Conservation (phyloP, 2,113 vertebrate species). For the Stegastes partitus region DNA sequence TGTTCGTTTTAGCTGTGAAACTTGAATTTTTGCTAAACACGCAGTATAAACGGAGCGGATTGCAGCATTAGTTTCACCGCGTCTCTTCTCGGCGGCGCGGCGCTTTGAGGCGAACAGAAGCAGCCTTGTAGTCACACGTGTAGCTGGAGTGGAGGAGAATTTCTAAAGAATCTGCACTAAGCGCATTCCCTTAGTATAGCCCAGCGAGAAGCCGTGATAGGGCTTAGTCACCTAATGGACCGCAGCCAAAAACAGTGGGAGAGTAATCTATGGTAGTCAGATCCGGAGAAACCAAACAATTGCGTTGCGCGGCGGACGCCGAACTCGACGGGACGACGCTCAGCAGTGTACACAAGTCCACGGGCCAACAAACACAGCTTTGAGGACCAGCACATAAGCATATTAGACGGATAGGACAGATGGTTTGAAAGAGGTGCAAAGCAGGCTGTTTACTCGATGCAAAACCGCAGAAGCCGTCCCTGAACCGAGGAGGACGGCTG, state of each 20-base stretch:
- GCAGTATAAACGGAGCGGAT: neutral
- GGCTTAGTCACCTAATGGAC: neutral
- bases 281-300: slow-evolving; percentile 19
- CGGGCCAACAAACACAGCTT: slow-evolving; percentile 22
- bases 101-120: neutral
- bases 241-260: neutral
- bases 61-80: neutral
- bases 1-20: slow-evolving; percentile 20
- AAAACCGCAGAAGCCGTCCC: neutral
- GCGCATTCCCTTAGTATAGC: neutral
- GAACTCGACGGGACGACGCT: neutral
- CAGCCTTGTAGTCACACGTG: neutral
- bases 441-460: neutral
- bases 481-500: neutral
- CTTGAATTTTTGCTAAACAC: neutral
- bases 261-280: neutral
- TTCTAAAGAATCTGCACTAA: neutral
- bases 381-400: neutral
- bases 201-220: neutral
- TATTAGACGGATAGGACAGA: slow-evolving; percentile 7
- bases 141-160: neutral
- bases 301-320: neutral
- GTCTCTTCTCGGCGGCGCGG: neutral
- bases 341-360: slow-evolving; percentile 1
- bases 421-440: slow-evolving; percentile 12